Evolutionary conservation across 1,140 invertebrate species (phyloP), one percentile per base, ranked within the genome.

Genomic region (Doryteuthis pealeii): DNA sequence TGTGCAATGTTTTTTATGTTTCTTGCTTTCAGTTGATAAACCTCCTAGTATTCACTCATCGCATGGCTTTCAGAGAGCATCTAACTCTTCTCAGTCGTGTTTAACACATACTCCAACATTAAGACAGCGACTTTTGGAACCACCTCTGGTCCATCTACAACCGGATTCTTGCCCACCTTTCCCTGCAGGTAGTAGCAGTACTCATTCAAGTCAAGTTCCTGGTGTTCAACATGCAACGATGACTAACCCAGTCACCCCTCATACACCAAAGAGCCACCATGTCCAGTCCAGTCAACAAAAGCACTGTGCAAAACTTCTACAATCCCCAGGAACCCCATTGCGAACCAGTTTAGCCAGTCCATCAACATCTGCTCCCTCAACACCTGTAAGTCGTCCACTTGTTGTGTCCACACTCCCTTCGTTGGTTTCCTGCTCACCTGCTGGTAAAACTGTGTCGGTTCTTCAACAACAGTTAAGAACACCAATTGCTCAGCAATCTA

Each of bases 11-110:
- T 72, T 45, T 76, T 72, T 40, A 3, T 79, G 74, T 80, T 82
- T 83, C 78, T 82, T 83, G 81, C 80, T 84, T 84, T 84, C 83
- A 84, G 83, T 83, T 70, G 74, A 68, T 84, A 81, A 81, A 77
- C 72, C 76, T 73, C 68, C 76, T 79, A 81, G 81, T 83, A 79
- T 79, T 70, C 74, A 76, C 76, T 73, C 78, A 76, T 70, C 71
- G 70, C 75, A 75, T 71, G 75, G 75, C 77, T 74, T 73, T 74
- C 66, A 70, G 77, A 70, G 49, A 68, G 54, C 73, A 74, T 70
- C 77, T 77, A 80, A 77, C 74, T 74, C 74, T 74, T 75, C 74
- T 72, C 70, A 72, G 74, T 30, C 71, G 75, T 76, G 62, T 71
- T 69, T 76, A 76, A 79, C 75, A 32, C 74, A 80, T 67, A 84